phyloP scores from a whole-genome alignment of 2,113 vertebrate genomes.

The Salminus brasiliensis region DNA sequence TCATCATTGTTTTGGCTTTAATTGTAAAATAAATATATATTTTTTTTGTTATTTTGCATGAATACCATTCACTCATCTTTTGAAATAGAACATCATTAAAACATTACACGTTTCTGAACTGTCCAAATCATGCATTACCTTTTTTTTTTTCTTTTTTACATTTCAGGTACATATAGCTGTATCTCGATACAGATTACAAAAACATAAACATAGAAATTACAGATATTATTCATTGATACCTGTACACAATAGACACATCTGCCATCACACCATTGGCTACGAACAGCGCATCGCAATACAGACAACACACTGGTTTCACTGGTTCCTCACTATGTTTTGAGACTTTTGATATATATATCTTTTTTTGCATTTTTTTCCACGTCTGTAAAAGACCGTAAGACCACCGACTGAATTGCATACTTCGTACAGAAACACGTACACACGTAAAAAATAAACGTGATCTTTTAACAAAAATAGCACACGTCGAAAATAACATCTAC shows the following conservation, averaged over 20 bases:
- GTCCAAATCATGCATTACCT: conserved; percentile 51
- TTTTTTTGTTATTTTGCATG: conserved; percentile 21
- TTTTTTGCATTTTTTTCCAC: conserved; percentile 27
- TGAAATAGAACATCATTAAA: conserved; percentile 15
- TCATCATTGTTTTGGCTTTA: conserved; percentile 1
- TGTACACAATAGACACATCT: conserved; percentile 43
- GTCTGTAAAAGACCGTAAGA: conserved; percentile 8
- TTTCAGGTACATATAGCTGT: conserved; percentile 33
- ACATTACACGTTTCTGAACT: conserved; percentile 36
- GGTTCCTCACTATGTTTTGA: conserved; percentile 12
- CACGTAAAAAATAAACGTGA: conserved; percentile 51
- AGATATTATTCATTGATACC: conserved; percentile 26
- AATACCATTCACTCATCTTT: conserved; percentile 41
- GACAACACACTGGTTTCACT: conserved; percentile 26
- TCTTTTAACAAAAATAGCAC: conserved; percentile 60
- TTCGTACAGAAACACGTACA: conserved; percentile 37
- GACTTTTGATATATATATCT: conserved; percentile 23
- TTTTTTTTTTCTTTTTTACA: too few species aligned
- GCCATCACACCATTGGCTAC: conserved; percentile 45
- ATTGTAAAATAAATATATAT: conserved; percentile 31
- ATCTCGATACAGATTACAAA: conserved; percentile 44
- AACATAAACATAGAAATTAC: conserved; percentile 47
- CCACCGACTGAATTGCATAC: conserved; percentile 41
- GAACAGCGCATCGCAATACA: conserved; percentile 45
- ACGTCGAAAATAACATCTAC: conserved; percentile 54